Conservation (phyloP, 2,797 vertebrate genomes). For the Clarias pachynema region DNA sequence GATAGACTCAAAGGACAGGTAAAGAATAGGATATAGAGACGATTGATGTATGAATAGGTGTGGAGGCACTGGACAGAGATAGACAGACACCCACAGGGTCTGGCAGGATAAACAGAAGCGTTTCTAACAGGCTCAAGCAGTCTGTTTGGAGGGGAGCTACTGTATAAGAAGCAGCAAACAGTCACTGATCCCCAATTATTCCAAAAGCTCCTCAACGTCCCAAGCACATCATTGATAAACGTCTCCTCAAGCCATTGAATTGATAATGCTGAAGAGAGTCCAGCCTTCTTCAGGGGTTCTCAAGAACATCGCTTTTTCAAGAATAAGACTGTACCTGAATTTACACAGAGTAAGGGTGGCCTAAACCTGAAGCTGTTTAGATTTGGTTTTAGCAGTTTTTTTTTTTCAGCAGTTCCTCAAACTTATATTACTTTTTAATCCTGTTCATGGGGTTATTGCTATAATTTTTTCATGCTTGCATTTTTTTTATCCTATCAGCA, state of each 20-base stretch:
- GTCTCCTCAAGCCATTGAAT: slow-evolving; percentile 25
- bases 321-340: background rate
- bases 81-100: slow-evolving; percentile 45
- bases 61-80: slow-evolving; percentile 40
- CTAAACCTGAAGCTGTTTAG: background rate
- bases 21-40: slow-evolving; percentile 17
- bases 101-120: slow-evolving; percentile 46
- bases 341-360: background rate
- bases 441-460: background rate
- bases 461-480: background rate
- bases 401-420: background rate
- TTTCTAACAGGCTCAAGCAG: slow-evolving; percentile 37
- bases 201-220: slow-evolving; percentile 36
- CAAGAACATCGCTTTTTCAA: background rate
- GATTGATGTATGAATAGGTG: slow-evolving; percentile 40
- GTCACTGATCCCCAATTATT: slow-evolving; percentile 50
- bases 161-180: slow-evolving; percentile 11
- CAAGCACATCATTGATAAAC: slow-evolving; percentile 32
- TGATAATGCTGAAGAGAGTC: slow-evolving; percentile 35
- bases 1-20: slow-evolving; percentile 29
- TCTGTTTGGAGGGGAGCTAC: background rate
- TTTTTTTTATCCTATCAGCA: too few relatives aligned
- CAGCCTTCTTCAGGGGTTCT: slow-evolving; percentile 11
- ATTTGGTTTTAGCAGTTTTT: background rate
- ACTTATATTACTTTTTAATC: background rate